Conservation (phyloP, 2,888 invertebrate species). For the Caenorhabditis angaria region DNA sequence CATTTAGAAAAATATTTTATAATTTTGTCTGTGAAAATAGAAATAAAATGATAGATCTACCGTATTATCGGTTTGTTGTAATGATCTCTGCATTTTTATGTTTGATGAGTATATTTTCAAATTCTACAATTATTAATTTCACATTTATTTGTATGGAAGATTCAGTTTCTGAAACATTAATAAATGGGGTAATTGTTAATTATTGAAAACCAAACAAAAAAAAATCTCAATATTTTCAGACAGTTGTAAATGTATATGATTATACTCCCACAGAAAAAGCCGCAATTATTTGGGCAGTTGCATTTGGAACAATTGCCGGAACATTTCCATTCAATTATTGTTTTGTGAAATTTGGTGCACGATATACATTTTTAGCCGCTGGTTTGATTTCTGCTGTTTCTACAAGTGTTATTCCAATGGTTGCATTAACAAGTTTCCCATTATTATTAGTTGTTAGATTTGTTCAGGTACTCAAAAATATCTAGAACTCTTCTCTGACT, state of each 20-base stretch:
- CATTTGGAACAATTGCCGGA: slow-evolving; percentile 30
- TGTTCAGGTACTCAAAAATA: no score
- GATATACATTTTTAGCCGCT: slow-evolving; percentile 27
- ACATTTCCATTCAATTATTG: slow-evolving; percentile 38
- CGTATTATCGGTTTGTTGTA: slow-evolving; percentile 5
- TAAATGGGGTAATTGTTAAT: no score
- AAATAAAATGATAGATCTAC: background rate
- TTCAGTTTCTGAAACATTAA: background rate
- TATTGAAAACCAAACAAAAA: background rate
- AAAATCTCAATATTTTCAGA: slow-evolving; percentile 11
- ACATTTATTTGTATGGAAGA: slow-evolving; percentile 9
- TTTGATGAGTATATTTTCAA: slow-evolving; percentile 1
- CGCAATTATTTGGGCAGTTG: slow-evolving; percentile 33
- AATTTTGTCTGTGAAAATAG: background rate
- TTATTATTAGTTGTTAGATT: slow-evolving; percentile 25
- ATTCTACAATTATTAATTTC: slow-evolving; percentile 8
- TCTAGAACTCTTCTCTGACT: no score
- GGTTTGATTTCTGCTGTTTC: slow-evolving; percentile 24
- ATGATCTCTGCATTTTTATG: slow-evolving; percentile 2
- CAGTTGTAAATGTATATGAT: slow-evolving; percentile 14
- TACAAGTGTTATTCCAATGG: slow-evolving; percentile 29
- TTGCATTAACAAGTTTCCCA: slow-evolving; percentile 18
- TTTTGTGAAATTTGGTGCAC: slow-evolving; percentile 31
- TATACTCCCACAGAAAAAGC: slow-evolving; percentile 30
- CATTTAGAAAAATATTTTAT: background rate